Percentiles rank a stretch among this genome's conserved stretches.
Conservation (phyloP, 2,888 invertebrate species). For the Latrodectus hesperus region DNA sequence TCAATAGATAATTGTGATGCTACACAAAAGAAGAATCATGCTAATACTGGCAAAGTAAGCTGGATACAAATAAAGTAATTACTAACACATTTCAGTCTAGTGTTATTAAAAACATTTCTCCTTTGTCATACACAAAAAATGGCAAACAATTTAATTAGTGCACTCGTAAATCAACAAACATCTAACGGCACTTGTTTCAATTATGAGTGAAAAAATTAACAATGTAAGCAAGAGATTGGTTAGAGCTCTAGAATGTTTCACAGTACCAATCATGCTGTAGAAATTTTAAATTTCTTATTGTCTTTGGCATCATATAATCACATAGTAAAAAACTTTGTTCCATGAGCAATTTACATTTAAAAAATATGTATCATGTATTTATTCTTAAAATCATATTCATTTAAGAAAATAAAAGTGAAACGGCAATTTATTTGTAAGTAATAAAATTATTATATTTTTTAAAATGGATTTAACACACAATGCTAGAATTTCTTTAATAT, state of each 20-base stretch:
- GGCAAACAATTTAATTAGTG: slow-evolving; percentile 57
- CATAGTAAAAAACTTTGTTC: too few relatives aligned
- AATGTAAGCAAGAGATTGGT: slow-evolving; percentile 30
- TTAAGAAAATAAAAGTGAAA: too few relatives aligned
- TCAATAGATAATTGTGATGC: slow-evolving; percentile 54
- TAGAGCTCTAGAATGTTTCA: background rate
- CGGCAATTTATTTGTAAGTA: too few relatives aligned
- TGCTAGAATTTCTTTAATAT: too few relatives aligned
- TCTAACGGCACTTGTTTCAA: slow-evolving; percentile 60
- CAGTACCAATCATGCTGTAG: too few relatives aligned
- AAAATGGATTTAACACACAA: too few relatives aligned
- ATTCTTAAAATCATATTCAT: too few relatives aligned
- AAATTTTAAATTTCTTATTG: too few relatives aligned
- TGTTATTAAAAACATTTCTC: slow-evolving; percentile 36
- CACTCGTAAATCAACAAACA: slow-evolving; percentile 62
- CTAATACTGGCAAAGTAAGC: slow-evolving; percentile 69
- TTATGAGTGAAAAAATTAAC: slow-evolving; percentile 30
- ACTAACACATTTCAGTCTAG: slow-evolving; percentile 49
- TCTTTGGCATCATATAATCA: too few relatives aligned
- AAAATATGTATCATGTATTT: too few relatives aligned
- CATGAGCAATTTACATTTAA: too few relatives aligned
- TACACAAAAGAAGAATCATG: slow-evolving; percentile 46
- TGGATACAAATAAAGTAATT: slow-evolving; percentile 36
- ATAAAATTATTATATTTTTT: too few relatives aligned
- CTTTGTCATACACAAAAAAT: slow-evolving; percentile 47